Base-by-base conservation (phyloP, 2,113 vertebrate genomes). In the Panurus biarmicus region DNA sequence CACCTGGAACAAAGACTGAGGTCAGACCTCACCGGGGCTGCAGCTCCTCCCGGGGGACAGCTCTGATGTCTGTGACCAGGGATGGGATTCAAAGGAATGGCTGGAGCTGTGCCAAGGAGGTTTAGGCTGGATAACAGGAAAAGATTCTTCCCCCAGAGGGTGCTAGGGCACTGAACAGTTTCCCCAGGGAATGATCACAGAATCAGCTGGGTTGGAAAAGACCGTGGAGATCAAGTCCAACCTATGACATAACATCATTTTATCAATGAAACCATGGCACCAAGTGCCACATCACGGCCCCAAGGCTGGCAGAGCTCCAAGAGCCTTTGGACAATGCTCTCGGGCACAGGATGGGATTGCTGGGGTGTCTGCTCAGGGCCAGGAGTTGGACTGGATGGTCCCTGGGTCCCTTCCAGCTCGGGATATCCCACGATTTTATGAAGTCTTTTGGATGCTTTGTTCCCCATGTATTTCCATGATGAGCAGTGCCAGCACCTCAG, bases 401-500 rank as follows among this genome's bases (percentile, higher is more conserved):
- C n/a, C 23, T 31, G n/a, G 2, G 12, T 75, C 29, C n/a, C 29
- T 69, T 61, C 38, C n/a, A 47, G 29, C n/a, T 73, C 38, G 29
- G n/a, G 47, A 35, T 22, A 54, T 53, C 31, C 29, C 21, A 19
- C 29, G 20, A 4, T 53, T 67, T 38, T 45, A 22, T 47, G 9
- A 5, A 40, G 22, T 13, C 14, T 14, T 64, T 54, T 20, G 22
- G 22, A 18, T 45, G 6, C 16, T 40, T 51, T 66, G 26, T n/a
- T 12, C 33, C 45, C 23, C 12, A 1, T 0, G 0, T 2, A 5
- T 35, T 81, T 47, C 35, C 42, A 25, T 1, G 38, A 12, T 25
- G 12, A 35, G 17, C 57, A 7, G 15, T 2, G 53, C 26, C 5
- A 5, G 22, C 66, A 31, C 28, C 25, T 65, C 1, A 0, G 20